Evolutionary conservation across 1,140 invertebrate genomes (phyloP), one percentile per base, ranked within the genome.

Genomic region (Lanistes nyassanus): DNA sequence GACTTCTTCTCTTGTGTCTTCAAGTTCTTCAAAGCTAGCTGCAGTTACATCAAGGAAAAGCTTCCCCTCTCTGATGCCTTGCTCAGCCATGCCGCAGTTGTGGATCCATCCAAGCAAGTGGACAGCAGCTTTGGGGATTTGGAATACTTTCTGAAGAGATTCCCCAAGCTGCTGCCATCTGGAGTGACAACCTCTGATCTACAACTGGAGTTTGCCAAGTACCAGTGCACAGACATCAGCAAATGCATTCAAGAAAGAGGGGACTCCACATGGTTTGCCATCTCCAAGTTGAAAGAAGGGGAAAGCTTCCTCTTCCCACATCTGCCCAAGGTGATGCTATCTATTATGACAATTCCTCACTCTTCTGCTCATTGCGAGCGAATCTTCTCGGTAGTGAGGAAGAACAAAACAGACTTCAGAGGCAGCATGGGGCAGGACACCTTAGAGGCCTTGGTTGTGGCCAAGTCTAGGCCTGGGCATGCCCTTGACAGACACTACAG

Each of bases 171-270:
- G 39, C 29, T 11, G n/a, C 21, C 11, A 21, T 29, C 67, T 29
- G 39, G 36, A 53, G 67, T n/a, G 5, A 53, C 67, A 7, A 39
- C 21, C 13, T 31, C 42, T 9, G 67, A 69, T 29, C 26, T 69
- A 13, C 67, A 53, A 9, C 6, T 69, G 9, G 67, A 69, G 29
- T 69, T 69, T 53, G 5, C 42, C 36, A 53, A 13, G 42, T 69
- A 69, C 26, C 67, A 69, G 47, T n/a, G n/a, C 42, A 39, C 67
- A 69, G 47, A 69, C 67, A 53, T 69, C 11, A 11, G 42, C 11
- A 9, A 29, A n/a, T 69, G 67, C 67, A 51, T 69, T 53, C 42
- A 53, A 13, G 65, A 68, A 36, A 68, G 65, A 26, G 65, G 39
- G 6, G 65, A 68, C 51, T 39, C 19, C 9, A 53, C 47, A 6